These are phyloP conservation scores for Himalopsyche tibetana DNA, from an alignment of 2,888 invertebrate genomes.

Conservation along the genomic window DNA sequence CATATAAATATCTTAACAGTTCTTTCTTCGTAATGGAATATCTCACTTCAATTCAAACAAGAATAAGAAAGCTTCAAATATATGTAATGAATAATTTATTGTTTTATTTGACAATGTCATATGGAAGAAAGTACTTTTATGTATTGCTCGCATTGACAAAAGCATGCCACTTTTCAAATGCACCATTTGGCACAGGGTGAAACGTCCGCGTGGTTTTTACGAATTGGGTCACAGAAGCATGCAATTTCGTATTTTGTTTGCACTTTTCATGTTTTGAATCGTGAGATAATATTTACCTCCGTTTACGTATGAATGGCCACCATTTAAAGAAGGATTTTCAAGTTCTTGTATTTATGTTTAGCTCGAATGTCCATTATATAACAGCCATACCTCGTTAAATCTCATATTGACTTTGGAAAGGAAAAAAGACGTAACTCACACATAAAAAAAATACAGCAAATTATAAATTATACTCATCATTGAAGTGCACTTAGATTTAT, in stretches of 20 bases:
- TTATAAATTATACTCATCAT: no score
- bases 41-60: no score
- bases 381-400: background rate
- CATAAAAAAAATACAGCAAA: no score
- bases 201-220: background rate
- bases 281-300: conserved; percentile 26
- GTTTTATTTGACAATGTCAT: no score
- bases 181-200: background rate
- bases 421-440: no score
- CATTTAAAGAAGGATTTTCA: conserved; percentile 4
- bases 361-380: background rate
- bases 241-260: conserved; percentile 21
- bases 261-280: conserved; percentile 14
- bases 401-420: no score
- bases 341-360: background rate
- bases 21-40: no score
- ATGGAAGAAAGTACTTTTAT: no score
- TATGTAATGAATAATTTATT: no score
- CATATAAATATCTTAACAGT: no score
- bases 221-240: background rate
- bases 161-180: background rate
- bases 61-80: no score
- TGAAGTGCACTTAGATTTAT: no score
- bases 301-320: conserved; percentile 6
- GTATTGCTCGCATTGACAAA: background rate